Percentiles rank a stretch among this genome's conserved stretches.
phyloP scores from a whole-genome alignment of 2,113 vertebrate species.

The Sapayoa aenigma region DNA sequence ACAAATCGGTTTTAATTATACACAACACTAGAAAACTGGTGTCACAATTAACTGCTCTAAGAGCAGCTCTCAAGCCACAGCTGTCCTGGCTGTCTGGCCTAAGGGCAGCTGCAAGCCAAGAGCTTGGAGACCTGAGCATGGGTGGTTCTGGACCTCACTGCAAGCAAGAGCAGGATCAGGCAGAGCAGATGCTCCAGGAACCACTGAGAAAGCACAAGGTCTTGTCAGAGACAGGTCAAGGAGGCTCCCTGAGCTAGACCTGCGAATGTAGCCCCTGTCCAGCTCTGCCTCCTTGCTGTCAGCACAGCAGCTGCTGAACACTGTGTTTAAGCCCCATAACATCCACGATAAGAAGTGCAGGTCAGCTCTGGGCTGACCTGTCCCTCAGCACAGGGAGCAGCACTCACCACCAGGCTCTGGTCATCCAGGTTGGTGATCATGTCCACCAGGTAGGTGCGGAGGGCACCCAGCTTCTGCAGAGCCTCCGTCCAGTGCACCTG shows the following conservation, averaged over 20 bases:
- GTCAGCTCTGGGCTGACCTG: neutral
- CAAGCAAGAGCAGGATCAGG: rapidly evolving
- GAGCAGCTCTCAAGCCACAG: neutral
- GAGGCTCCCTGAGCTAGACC: neutral
- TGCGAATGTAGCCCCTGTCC: neutral
- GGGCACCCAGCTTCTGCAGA: slow-evolving; percentile 75
- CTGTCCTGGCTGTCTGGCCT: neutral
- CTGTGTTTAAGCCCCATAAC: rapidly evolving
- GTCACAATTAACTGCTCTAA: neutral
- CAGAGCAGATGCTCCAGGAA: neutral
- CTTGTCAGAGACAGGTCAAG: neutral
- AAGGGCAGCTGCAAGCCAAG: neutral
- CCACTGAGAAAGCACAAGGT: neutral
- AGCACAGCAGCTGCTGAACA: neutral
- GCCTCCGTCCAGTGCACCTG: slow-evolving; percentile 86
- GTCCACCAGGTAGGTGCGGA: slow-evolving; percentile 84
- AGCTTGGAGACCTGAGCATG: neutral
- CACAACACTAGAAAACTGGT: neutral
- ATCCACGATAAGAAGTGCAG: rapidly evolving
- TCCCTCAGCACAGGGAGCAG: neutral
- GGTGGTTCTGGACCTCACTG: neutral
- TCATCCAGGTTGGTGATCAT: slow-evolving; percentile 84
- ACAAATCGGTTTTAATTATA: neutral
- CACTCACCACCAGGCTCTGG: slow-evolving; percentile 83
- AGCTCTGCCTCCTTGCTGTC: neutral